Percentiles rank a stretch among this genome's conserved stretches.
Conservation (phyloP, 2,797 vertebrate genomes). For the Sciaenops ocellatus region DNA sequence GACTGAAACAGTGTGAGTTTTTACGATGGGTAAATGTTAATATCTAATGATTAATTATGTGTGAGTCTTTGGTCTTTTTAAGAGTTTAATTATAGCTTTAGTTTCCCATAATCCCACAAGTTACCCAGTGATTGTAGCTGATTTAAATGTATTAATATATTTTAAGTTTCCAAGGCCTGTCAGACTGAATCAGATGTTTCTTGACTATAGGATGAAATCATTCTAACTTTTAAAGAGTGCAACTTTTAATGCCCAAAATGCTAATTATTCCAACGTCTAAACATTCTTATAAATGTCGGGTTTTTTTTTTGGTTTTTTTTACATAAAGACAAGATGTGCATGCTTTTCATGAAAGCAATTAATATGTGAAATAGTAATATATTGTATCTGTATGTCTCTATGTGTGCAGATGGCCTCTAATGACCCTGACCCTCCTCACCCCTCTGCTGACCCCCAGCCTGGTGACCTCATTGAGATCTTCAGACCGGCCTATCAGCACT, state of each 20-base stretch:
- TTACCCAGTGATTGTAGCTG: background rate
- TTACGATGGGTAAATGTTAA: background rate
- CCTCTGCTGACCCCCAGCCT: conserved; percentile 86
- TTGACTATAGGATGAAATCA: background rate
- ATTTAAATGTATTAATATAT: background rate
- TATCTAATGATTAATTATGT: background rate
- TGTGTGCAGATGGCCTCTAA: conserved; percentile 88
- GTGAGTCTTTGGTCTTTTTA: background rate
- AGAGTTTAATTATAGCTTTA: background rate
- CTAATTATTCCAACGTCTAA: background rate
- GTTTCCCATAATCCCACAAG: background rate
- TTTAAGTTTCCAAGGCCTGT: background rate
- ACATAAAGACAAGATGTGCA: background rate
- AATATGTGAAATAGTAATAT: background rate
- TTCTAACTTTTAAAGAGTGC: background rate
- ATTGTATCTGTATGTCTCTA: background rate
- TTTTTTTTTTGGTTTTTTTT: background rate
- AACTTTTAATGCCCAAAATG: background rate
- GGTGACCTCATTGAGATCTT: conserved; percentile 97
- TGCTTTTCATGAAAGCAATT: background rate
- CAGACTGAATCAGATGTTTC: background rate
- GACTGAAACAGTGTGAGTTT: background rate
- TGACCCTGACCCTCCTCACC: conserved; percentile 79
- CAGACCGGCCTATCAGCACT: conserved; percentile 93
- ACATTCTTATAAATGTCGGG: background rate